Base-by-base conservation (phyloP, 2,113 vertebrate genomes). In the Hippocampus guttulatus region DNA sequence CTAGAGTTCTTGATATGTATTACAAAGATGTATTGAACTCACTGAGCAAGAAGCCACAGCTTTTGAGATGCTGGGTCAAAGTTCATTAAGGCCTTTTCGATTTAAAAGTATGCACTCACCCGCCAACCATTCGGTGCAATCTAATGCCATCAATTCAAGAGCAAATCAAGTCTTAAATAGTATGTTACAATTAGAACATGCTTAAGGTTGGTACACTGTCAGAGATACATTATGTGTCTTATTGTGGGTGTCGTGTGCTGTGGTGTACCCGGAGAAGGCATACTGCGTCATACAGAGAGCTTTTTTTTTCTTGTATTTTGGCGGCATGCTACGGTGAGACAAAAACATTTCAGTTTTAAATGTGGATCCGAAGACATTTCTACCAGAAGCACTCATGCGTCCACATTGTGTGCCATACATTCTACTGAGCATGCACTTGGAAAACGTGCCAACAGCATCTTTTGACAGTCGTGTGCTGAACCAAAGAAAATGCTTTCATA, bases 371-470 rank as follows among this genome's bases (percentile, higher is more conserved):
- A 82, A 81, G 73, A 62, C 54, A 30, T 69, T 68, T 68, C 62
- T 75, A 66, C 62, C 57, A 65, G 25, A 45, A 68, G 71, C 73
- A 78, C 69, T 79, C 71, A 57, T 87, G 79, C 75, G 41, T 77
- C 75, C 74, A 64, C 81, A 72, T 70, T 71, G 25, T 75, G 73
- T 77, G 80, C 79, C 75, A 60, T 66, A 66, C 81, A 77, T 84
- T 82, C 75, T 69, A 54, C 74, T 57, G 18, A 75, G 67, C 88
- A 88, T 89, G 85, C 87, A 75, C 64, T 30, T 75, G 75, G 67
- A 68, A 68, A 20, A 79, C 83, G 82, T 86, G 86, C 87, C 33
- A 76, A 76, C 47, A 58, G 71, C 41, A 71, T 38, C 80, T 23
- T 55, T 14, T 45, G 52, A 71, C 57, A 23, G 25, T 55, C 0